A percentile compares a stretch with the other conserved stretches of the same genome.
Evolutionary conservation across 2,797 vertebrate species (phyloP).

Genomic region (Falco naumanni): DNA sequence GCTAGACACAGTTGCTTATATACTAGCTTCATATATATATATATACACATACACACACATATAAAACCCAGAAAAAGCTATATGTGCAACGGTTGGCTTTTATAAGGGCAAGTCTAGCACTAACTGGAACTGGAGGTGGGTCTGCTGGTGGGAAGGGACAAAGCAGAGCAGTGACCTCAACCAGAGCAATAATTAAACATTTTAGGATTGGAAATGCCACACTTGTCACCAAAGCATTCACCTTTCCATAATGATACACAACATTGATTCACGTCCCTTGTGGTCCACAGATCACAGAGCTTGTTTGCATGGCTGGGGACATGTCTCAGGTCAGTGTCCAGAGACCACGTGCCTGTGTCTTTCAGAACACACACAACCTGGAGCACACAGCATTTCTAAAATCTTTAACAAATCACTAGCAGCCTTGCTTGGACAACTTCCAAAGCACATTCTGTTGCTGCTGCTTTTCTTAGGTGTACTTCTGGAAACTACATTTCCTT

Average conservation of each 20-base stretch:
- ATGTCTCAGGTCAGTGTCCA: background rate
- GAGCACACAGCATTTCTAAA: background rate
- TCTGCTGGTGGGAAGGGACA: background rate
- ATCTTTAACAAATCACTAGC: background rate
- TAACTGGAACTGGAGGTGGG: background rate
- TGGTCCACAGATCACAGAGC: background rate
- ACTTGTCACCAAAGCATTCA: rapidly evolving
- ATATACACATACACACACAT: background rate
- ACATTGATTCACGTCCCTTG: background rate
- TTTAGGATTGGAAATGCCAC: background rate
- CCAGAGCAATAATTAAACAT: background rate
- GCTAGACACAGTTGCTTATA: background rate
- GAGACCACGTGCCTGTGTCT: background rate
- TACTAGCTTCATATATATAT: background rate
- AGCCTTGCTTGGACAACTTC: background rate
- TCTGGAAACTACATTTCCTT: background rate
- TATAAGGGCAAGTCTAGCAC: background rate
- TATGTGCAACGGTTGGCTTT: background rate
- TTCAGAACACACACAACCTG: background rate
- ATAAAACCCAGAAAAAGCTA: background rate
- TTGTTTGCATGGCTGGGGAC: background rate
- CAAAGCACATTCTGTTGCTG: background rate
- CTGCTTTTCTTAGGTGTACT: rapidly evolving
- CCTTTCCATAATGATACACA: background rate
- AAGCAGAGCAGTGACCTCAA: background rate